Evolutionary conservation across 2,888 invertebrate genomes (phyloP), one percentile per base, ranked within the genome.

Genomic region (Gibbula magus): DNA sequence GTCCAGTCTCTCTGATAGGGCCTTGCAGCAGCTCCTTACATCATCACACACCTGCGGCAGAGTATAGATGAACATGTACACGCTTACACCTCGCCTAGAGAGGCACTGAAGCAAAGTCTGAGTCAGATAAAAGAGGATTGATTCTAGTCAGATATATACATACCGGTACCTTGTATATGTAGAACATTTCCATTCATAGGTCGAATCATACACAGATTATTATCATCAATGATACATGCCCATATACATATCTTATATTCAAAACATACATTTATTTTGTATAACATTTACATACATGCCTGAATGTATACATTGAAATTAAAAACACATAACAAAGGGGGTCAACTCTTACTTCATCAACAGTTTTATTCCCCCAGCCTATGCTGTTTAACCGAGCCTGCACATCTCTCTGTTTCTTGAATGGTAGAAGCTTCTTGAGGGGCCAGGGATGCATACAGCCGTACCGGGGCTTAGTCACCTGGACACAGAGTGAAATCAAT

Each of bases 361-460:
- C 90, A 0, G 95, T 94, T 93, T 97, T 96, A 76, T 96, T 94
- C 73, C 95, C 95, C 97, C 98, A 98, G 61, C 96, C 96, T 81
- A 96, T 94, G 0, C 96, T 96, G 84, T 95, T 95, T 13, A 99
- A 93, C 83, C 96, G 94, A 84, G 96, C 95, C 8, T 95, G 94
- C 0, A 97, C 94, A 67, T 91, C 89, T 51, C 89, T 94, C 66
- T 96, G 94, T 90, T 97, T 98, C 54, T 95, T 94, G 93, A 96
- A 95, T 0, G 97, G 97, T 89, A 98, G 95, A 52, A 97, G 93
- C 90, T 95, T 94, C 91, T 96, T 97, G 4, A 99, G 93, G 0
- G 99, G 99, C 96, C 98, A 99, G 0, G 98, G 97, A 93, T 97
- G 97, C 2, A 97, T 96, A 0, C 96, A 96, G 0, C 98, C 97